Base-by-base conservation (phyloP, 2,888 invertebrate genomes). In the Eilema depressum region DNA sequence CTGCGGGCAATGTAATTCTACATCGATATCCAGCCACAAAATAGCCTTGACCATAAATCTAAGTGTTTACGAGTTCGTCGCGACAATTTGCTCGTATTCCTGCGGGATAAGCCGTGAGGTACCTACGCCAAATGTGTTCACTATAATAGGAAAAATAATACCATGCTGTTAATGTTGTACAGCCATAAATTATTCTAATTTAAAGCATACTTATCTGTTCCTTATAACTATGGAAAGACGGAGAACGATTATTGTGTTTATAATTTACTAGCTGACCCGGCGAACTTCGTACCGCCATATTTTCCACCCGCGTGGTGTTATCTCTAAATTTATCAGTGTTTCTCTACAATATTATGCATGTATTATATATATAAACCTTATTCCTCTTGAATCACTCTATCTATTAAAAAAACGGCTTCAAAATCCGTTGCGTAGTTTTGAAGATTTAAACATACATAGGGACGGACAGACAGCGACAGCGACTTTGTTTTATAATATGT, bases 11-110 rank as follows among this genome's bases (percentile, higher is more conserved):
- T 87, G 87, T 87, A 86, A 84, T 37, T 85, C 83, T 78, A 85
- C 88, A 89, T 89, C 85, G 83, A 82, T 84, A 86, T 85, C 83
- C 83, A 81, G 83, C 79, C 88, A 82, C 85, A 86, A 87, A 89
- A 88, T 85, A 82, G 83, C 80, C 81, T 66, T 75, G 72, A 75
- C 83, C 77, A 86, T 92, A 92, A 90, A 91, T 92, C 90, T 89
- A 79, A 80, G 66, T 81, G 84, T 92, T 92, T 91, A 93, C 87
- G 89, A 89, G 66, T 59, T 41, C 81, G 76, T 83, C 76, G 80
- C 75, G 77, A 79, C 76, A 78, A 72, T 65, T 78, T 78, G 78
- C 82, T 73, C 17, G 63, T 60, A 28, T 23, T 86, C 85, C 84
- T 81, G 71, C 74, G 80, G 81, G 84, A 86, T 83, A 77, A 74